These are phyloP conservation scores for Crotalus helleri DNA, from an alignment of 2,113 vertebrate genomes.

Conservation along the genomic window DNA sequence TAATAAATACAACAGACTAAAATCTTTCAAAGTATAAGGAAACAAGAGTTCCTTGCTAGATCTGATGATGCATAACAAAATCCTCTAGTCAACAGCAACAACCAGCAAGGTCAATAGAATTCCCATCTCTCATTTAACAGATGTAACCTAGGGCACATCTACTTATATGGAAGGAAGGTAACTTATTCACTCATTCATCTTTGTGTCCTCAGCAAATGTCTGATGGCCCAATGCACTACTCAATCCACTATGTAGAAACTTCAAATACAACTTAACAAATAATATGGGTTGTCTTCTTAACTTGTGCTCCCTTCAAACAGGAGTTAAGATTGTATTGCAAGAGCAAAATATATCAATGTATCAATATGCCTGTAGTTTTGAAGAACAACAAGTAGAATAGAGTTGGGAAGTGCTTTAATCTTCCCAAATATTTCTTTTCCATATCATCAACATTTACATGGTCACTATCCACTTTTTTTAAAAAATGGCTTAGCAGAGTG, in stretches of 20 bases:
- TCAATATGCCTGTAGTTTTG: not conserved
- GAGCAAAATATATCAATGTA: not conserved
- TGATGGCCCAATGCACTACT: not conserved
- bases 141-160: too few relatives aligned
- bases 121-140: not conserved
- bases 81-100: not conserved
- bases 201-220: not conserved
- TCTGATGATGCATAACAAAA: not conserved
- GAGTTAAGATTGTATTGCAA: not conserved
- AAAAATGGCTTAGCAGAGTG: not conserved
- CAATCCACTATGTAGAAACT: too few relatives aligned
- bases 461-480: not conserved
- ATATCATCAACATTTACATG: not conserved
- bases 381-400: not conserved
- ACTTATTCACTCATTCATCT: not conserved
- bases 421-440: not conserved
- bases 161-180: not conserved
- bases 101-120: not conserved
- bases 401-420: not conserved
- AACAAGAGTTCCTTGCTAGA: not conserved
- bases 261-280: not conserved
- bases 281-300: not conserved
- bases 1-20: not conserved
- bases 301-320: not conserved
- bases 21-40: not conserved